These are phyloP conservation scores for Whitmania pigra DNA, from an alignment of 1,140 invertebrate genomes.

Conservation along the genomic window DNA sequence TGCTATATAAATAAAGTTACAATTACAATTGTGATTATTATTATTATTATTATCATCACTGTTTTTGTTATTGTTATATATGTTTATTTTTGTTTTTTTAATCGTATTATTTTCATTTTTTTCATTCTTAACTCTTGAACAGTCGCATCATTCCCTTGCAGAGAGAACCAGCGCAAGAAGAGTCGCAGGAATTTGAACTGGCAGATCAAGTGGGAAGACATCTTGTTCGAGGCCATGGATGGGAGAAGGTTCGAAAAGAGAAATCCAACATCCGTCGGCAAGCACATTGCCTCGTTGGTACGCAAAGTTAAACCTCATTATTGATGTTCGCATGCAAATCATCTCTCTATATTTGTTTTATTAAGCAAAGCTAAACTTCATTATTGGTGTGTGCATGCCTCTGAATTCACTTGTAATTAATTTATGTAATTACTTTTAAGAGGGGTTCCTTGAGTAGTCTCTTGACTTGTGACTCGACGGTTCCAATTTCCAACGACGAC, in stretches of 20 bases:
- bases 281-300: neutral
- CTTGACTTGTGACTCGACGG: neutral
- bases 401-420: no score
- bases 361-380: neutral
- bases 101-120: no score
- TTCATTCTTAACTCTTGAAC: no score
- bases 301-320: neutral
- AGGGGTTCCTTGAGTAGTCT: slow-evolving; percentile 2
- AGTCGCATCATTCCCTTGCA: neutral
- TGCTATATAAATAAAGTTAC: no score
- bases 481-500: slow-evolving; percentile 46
- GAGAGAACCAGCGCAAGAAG: neutral
- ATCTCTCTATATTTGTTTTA: no score
- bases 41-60: no score
- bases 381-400: no score
- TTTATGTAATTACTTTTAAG: neutral
- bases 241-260: slow-evolving; percentile 33
- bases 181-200: slow-evolving; percentile 56
- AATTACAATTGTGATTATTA: no score
- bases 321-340: no score
- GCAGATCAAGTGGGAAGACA: slow-evolving; percentile 72
- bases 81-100: no score
- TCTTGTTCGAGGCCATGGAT: slow-evolving; percentile 34
- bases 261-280: neutral
- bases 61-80: no score